phyloP scores from a whole-genome alignment of 2,113 vertebrate genomes.

The Heloderma charlesbogerti region DNA sequence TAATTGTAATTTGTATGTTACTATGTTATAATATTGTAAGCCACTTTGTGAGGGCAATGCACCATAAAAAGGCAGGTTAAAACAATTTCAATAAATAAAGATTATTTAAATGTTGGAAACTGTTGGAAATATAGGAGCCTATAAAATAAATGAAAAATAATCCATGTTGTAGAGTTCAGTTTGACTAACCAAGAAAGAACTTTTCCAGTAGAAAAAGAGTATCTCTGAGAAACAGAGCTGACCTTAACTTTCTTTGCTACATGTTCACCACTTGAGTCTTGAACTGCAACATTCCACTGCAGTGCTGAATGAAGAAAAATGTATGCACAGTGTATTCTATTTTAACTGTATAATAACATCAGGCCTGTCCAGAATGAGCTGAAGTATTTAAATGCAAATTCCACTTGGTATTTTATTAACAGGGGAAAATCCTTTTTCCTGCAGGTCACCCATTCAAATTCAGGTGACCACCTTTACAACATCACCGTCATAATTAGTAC shows the following conservation, averaged over 20 bases:
- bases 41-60: too few relatives aligned
- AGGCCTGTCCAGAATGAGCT: background rate
- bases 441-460: slow-evolving; percentile 20
- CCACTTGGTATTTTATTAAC: slow-evolving; percentile 7
- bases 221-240: background rate
- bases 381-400: slow-evolving; percentile 1
- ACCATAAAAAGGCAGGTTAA: too few relatives aligned
- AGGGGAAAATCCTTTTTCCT: background rate
- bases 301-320: background rate
- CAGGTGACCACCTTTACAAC: slow-evolving; percentile 6
- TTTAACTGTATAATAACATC: background rate
- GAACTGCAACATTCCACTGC: background rate
- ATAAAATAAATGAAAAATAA: background rate
- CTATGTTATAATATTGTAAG: too few relatives aligned
- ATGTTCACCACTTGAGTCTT: background rate
- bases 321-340: background rate
- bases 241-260: background rate
- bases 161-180: background rate
- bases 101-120: background rate
- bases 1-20: too few relatives aligned
- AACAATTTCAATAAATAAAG: too few relatives aligned
- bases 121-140: background rate
- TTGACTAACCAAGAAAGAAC: background rate
- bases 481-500: slow-evolving; percentile 12
- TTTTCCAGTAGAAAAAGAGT: background rate